Conservation (phyloP, 2,888 invertebrate species). For the Leucoma salicis region DNA sequence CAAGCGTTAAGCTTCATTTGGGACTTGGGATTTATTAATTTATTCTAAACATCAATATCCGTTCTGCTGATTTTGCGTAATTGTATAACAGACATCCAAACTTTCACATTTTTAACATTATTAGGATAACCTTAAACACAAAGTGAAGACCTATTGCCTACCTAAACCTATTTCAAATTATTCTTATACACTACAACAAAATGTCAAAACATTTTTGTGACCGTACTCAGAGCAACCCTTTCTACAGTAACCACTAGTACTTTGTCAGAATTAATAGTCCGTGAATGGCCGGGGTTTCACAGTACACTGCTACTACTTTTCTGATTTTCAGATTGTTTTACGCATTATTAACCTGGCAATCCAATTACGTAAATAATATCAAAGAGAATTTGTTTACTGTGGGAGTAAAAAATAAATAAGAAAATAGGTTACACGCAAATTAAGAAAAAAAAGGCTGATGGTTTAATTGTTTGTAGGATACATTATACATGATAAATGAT, state of each 20-base stretch:
- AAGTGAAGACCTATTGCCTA: too few relatives aligned
- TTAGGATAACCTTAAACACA: too few relatives aligned
- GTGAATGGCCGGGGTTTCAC: conserved; percentile 60
- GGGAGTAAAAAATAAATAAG: conserved; percentile 6
- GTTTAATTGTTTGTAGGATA: neutral
- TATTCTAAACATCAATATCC: too few relatives aligned
- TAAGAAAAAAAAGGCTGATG: neutral
- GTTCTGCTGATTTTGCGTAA: too few relatives aligned
- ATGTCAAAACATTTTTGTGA: conserved; percentile 73
- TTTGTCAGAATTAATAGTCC: conserved; percentile 79
- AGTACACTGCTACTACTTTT: conserved; percentile 59
- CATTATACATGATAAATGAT: neutral
- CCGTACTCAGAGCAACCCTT: conserved; percentile 70
- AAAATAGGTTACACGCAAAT: neutral
- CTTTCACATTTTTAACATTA: too few relatives aligned
- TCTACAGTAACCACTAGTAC: conserved; percentile 56
- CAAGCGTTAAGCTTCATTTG: too few relatives aligned
- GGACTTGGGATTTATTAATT: too few relatives aligned
- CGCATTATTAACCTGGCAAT: conserved; percentile 79
- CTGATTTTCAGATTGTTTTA: conserved; percentile 77
- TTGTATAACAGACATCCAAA: too few relatives aligned
- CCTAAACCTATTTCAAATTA: too few relatives aligned
- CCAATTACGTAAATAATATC: conserved; percentile 73
- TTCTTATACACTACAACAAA: conserved; percentile 30
- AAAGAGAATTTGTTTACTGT: conserved; percentile 45